These are phyloP conservation scores for Pagetopsis macropterus DNA, from an alignment of 2,797 vertebrate genomes.

Conservation along the genomic window DNA sequence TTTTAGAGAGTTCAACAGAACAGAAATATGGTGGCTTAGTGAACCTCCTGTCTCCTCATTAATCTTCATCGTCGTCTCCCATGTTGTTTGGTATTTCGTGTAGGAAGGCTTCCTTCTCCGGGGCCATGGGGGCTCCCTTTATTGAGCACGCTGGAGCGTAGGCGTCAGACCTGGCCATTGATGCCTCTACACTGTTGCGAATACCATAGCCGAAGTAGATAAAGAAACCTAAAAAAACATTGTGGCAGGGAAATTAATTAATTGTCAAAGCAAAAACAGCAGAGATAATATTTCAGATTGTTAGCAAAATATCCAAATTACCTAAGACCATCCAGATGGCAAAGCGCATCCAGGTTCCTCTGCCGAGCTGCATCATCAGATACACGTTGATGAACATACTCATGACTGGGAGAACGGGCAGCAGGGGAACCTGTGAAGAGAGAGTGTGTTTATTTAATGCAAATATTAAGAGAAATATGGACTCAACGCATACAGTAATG, in stretches of 20 bases:
- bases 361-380: conserved; percentile 96
- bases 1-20: neutral
- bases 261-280: neutral
- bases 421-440: conserved; percentile 88
- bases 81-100: conserved; percentile 11
- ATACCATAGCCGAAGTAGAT: conserved; percentile 95
- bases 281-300: neutral
- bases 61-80: conserved; percentile 55
- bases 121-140: conserved; percentile 67
- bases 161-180: conserved; percentile 47
- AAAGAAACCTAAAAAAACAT: conserved; percentile 83
- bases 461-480: neutral
- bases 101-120: conserved; percentile 75
- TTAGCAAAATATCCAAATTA: conserved; percentile 51
- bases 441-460: neutral
- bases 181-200: conserved; percentile 88
- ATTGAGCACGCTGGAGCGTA: conserved; percentile 61
- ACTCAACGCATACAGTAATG: neutral
- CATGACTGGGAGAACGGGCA: conserved; percentile 89
- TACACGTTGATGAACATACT: conserved; percentile 98
- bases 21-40: neutral
- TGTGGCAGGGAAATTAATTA: neutral
- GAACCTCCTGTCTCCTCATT: conserved; percentile 41
- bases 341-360: conserved; percentile 93
- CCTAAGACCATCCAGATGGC: conserved; percentile 93